These are phyloP conservation scores for Chironomus tepperi DNA, from an alignment of 1,140 invertebrate species.

Conservation along the genomic window DNA sequence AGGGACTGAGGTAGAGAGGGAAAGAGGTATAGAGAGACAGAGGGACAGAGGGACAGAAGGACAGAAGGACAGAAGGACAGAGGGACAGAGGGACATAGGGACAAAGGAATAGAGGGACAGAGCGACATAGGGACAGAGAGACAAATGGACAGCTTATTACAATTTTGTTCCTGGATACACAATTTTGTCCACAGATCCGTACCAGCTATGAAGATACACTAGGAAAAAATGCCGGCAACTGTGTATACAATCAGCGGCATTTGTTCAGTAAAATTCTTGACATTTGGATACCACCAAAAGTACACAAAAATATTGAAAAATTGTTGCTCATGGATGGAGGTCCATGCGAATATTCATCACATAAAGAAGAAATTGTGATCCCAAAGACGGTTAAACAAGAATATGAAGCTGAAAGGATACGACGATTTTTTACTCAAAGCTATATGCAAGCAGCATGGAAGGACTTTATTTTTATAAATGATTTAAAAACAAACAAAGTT, in stretches of 20 bases:
- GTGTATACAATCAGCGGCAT: not conserved
- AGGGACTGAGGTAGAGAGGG: too few species aligned
- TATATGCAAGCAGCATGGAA: conserved; percentile 21
- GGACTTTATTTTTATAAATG: not conserved
- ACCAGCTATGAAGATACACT: not conserved
- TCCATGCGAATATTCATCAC: not conserved
- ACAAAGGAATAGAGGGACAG: too few species aligned
- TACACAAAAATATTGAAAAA: not conserved
- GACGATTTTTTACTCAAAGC: not conserved
- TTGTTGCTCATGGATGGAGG: not conserved
- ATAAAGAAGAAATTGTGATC: not conserved
- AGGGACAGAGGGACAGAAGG: too few species aligned
- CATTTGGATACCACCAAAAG: not conserved
- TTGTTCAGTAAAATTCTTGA: not conserved
- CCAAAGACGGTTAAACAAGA: not conserved
- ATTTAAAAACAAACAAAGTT: not conserved
- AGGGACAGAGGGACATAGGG: too few species aligned
- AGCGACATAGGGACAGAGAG: too few species aligned
- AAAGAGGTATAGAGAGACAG: too few species aligned
- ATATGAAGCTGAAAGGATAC: not conserved
- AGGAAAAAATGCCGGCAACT: not conserved
- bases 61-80: too few species aligned
- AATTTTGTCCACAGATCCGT: too few species aligned
- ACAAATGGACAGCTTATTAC: too few species aligned
- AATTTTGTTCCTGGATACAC: too few species aligned